A percentile compares a stretch with the other conserved stretches of the same genome.
Conservation (phyloP, 2,797 vertebrate species). For the Betta splendens region DNA sequence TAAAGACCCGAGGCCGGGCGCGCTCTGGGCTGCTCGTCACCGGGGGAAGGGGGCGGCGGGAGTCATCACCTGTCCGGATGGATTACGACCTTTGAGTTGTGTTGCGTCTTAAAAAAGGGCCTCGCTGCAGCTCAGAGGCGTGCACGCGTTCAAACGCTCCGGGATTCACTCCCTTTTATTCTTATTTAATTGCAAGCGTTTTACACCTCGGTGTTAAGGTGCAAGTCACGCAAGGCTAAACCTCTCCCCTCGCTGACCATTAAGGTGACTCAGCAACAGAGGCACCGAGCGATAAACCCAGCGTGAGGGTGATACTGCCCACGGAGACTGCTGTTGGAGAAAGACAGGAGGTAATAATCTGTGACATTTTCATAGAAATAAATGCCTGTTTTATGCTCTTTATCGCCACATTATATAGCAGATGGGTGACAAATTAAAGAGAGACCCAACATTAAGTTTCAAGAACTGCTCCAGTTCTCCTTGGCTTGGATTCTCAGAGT, state of each 20-base stretch:
- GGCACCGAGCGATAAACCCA: conserved; percentile 15
- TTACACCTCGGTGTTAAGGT: conserved; percentile 26
- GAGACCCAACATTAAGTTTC: not conserved
- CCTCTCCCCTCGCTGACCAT: conserved; percentile 25
- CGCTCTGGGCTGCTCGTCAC: conserved; percentile 59
- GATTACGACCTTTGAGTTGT: conserved; percentile 76
- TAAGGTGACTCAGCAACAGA: conserved; percentile 40
- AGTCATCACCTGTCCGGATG: conserved; percentile 69
- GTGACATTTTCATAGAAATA: conserved; percentile 33
- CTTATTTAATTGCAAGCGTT: conserved; percentile 39
- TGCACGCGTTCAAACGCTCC: conserved; percentile 16
- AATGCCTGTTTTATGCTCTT: not conserved
- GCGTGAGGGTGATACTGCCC: conserved; percentile 13
- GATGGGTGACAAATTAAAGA: conserved; percentile 7
- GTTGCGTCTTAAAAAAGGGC: conserved; percentile 58
- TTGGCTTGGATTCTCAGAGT: not conserved
- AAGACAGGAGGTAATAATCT: conserved; percentile 12
- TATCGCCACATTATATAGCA: not conserved
- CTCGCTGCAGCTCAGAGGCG: conserved; percentile 32
- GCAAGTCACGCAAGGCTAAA: conserved; percentile 37
- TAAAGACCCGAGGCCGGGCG: conserved; percentile 49
- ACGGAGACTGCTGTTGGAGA: not conserved
- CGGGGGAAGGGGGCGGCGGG: conserved; percentile 28
- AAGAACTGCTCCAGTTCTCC: not conserved
- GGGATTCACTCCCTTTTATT: conserved; percentile 36